Evolutionary conservation across 2,113 vertebrate genomes (phyloP), one percentile per base, ranked within the genome.

Genomic region (Syngnathus floridae): DNA sequence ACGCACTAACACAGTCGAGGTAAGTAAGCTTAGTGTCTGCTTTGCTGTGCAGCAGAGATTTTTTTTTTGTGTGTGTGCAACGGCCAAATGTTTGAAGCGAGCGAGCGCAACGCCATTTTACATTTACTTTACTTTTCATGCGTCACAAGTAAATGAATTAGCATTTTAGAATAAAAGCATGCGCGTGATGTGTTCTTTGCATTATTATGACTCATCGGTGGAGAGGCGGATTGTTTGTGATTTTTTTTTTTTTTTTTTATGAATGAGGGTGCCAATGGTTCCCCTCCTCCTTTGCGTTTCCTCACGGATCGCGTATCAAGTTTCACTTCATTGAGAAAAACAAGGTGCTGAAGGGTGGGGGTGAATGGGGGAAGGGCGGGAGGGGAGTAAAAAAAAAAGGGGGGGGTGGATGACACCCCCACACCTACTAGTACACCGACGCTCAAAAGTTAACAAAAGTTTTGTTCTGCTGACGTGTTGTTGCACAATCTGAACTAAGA

Each of bases 321-420:
- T 91, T 92, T 88, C 88, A 89, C 87, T 88, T 89, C 90, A 90
- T 91, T 90, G 85, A 91, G 76, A 84, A 91, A 90, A 90, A 90
- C 86, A 91, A 88, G 84, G 71, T 75, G 74, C 79, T 60, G 68
- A 21, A 41, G 38, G 66, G 51, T 62, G 71, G 71, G 75, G 48
- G 14, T 37, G 38, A 65, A 48, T 62, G 71, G 71, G 75, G 48
- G 14, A 68, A 64, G 62, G 60, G 51, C 67, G 62, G 26, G 62
- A 57, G 14, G 11, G 67, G 56, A 56, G 70, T 62, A 41, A 55
- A 46, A 64, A 31, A 26, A 26, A 26, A 26, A 26, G 3, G 3
- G 1, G 26, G 26, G 26, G 26, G 22, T 22, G 22, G 22, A 31
- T 58, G 54, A 69, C 58, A 46, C n/a, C 26, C 59, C 38, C 48